phyloP scores from a whole-genome alignment of 2,888 invertebrate genomes.

The Leptura quadrifasciata region DNA sequence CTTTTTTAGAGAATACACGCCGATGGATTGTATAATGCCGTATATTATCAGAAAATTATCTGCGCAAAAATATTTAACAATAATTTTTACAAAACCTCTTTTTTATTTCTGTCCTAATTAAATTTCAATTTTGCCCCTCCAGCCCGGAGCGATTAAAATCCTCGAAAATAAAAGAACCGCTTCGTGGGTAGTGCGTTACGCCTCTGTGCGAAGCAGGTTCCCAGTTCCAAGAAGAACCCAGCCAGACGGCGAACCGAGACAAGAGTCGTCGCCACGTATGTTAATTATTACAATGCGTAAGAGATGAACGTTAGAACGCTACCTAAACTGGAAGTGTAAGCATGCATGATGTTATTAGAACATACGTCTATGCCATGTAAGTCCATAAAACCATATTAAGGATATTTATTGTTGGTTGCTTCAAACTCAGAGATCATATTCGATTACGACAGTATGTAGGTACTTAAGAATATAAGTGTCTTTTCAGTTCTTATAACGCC shows the following conservation, averaged over 20 bases:
- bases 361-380: not conserved
- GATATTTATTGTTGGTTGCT: not conserved
- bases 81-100: no score
- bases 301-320: conserved; percentile 18
- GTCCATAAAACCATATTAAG: conserved; percentile 6
- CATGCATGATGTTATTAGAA: conserved; percentile 12
- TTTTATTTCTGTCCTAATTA: no score
- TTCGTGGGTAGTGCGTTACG: not conserved
- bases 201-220: conserved; percentile 21
- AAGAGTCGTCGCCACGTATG: conserved; percentile 33
- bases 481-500: not conserved
- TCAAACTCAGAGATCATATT: not conserved
- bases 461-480: not conserved
- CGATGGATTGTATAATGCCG: no score
- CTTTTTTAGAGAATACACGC: no score
- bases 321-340: conserved; percentile 23
- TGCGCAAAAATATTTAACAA: no score
- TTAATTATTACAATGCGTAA: conserved; percentile 33
- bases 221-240: conserved; percentile 23
- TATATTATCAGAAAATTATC: no score
- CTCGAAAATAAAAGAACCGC: not conserved
- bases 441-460: not conserved
- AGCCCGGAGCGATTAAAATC: not conserved
- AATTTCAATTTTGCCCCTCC: no score
- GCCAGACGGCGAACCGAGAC: conserved; percentile 38